Base-by-base conservation (phyloP, 1,140 invertebrate species). In the Drosophila orosa region DNA sequence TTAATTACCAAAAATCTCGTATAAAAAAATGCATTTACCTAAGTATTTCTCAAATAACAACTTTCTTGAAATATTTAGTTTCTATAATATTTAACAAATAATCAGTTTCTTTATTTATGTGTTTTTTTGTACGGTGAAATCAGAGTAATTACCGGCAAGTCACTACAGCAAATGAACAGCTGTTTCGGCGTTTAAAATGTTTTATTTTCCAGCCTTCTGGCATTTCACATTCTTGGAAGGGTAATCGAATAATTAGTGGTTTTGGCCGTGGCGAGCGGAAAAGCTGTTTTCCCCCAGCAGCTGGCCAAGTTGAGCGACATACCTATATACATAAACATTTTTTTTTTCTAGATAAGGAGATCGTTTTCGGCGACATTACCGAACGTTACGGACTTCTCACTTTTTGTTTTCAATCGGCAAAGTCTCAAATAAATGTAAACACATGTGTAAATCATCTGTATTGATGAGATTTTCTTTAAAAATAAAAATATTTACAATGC, bases 341-440 rank as follows among this genome's bases (percentile, higher is more conserved):
- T 47, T 15, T 5, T 24, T 5, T 61, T 75, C 37, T 66, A 72
- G 77, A 47, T 59, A 44, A 57, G 61, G 52, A 19, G 37, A 61
- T 63, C 55, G 45, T 15, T 45, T 58, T 50, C 66, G 63, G 80
- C 54, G 80, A 78, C 69, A 78, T 83, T 72, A 66, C 80, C 71
- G 37, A 71, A 48, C 56, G 80, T 50, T 71, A 82, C 80, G 80
- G 66, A 48, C 39, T 59, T 74, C 65, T 54, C 59, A 69, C 61
- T 58, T 24, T 33, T 33, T 15, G 1, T 29, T 29, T 12, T 19
- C 45, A 15, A 42, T 72, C 42, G 47, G 10, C 15, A 31, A 44
- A 22, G 24, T 47, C 40, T 25, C 7, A 10, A 48, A 27, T 24
- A 12, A 33, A 59, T 17, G 17, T 35, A 52, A 44, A 19, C 24